A percentile compares a stretch with the other conserved stretches of the same genome.
phyloP scores from a whole-genome alignment of 2,888 invertebrate species.

The Crioceris asparagi region DNA sequence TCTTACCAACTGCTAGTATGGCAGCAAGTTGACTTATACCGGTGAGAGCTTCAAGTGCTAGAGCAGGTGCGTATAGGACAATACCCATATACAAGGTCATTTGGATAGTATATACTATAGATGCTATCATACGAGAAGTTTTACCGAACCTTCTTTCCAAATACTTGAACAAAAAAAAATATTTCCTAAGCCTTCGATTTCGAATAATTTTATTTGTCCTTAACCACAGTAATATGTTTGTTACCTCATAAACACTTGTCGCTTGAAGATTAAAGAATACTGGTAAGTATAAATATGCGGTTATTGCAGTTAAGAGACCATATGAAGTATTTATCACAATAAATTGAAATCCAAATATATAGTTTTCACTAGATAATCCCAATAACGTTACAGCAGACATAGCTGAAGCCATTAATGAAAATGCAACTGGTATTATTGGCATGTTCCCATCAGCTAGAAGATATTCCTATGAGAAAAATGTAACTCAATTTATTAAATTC shows the following conservation, averaged over 20 bases:
- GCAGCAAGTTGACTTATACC: conserved; percentile 64
- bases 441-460: conserved; percentile 72
- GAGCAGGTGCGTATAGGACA: conserved; percentile 85
- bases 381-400: conserved; percentile 84
- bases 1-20: conserved; percentile 55
- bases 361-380: conserved; percentile 83
- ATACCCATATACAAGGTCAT: conserved; percentile 86
- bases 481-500: too few species aligned
- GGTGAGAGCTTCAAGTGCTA: conserved; percentile 79
- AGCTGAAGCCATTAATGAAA: conserved; percentile 87
- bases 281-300: conserved; percentile 67
- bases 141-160: conserved; percentile 78
- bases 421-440: conserved; percentile 70
- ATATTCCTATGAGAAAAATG: conserved; percentile 56
- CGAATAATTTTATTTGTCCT: too few species aligned
- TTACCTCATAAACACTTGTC: conserved; percentile 80
- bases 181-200: too few species aligned
- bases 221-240: conserved; percentile 2
- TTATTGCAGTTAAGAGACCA: conserved; percentile 64
- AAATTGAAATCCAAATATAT: conserved; percentile 73
- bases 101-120: conserved; percentile 76
- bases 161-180: too few species aligned
- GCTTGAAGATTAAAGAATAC: conserved; percentile 75
- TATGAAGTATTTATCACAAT: conserved; percentile 67
- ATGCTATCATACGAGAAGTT: conserved; percentile 63